Evolutionary conservation across 1,140 invertebrate genomes (phyloP), one percentile per base, ranked within the genome.

Genomic region (Himalopsyche phryganea): DNA sequence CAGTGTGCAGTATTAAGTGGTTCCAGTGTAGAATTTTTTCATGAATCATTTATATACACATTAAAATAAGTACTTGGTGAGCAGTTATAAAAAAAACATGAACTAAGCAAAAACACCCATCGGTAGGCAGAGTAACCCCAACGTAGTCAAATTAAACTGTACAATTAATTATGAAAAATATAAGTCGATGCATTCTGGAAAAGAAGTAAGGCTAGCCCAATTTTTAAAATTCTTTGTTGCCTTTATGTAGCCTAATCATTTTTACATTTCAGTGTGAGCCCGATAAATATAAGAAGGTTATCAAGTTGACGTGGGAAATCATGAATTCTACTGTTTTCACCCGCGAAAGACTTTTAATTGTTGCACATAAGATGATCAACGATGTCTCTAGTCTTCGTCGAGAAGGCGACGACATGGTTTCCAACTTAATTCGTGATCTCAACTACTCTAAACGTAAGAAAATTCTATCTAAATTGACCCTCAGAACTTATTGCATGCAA

Each of bases 231-330:
- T n/a, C n/a, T n/a, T n/a, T n/a, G n/a, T n/a, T n/a, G n/a, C n/a
- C n/a, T n/a, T n/a, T n/a, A n/a, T n/a, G n/a, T n/a, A n/a, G n/a
- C n/a, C n/a, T n/a, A n/a, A n/a, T n/a, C n/a, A n/a, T 9, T 36
- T 36, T 32, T 32, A 15, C 14, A 2, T 19, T 74, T 40, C 66
- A 91, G 88, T 80, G 89, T 17, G 90, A 92, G 73, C 80, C 85
- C 9, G 74, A 80, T 33, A 89, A 92, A 66, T 94, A 91, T 68
- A 77, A 81, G 4, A 82, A 81, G 66, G 87, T 88, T 0, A 81
- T 95, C 1, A 74, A 84, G 44, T 92, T 90, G 84, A 70, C 94
- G 10, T 80, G 85, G 63, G 86, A 92, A 63, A 71, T 94, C 1
- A 70, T 95, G 7, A 90, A 85, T 63, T 68, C 85, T 3, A 83